These are phyloP conservation scores for Aproaerema taeniolella DNA, from an alignment of 2,888 invertebrate genomes.

Conservation along the genomic window DNA sequence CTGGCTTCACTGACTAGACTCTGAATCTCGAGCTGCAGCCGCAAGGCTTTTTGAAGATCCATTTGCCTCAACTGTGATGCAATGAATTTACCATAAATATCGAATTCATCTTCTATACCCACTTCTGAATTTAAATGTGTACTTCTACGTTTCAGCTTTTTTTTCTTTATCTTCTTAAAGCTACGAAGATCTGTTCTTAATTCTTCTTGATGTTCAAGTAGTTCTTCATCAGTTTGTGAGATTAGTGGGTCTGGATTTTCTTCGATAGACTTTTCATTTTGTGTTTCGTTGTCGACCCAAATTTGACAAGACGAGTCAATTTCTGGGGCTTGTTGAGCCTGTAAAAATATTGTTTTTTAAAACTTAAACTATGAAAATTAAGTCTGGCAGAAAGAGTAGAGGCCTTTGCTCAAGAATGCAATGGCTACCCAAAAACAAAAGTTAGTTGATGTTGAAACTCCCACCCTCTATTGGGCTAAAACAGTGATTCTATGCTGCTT, in stretches of 20 bases:
- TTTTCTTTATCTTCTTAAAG: slow-evolving; percentile 39
- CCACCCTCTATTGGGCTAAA: too few species aligned
- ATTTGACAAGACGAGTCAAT: slow-evolving; percentile 48
- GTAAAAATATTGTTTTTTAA: too few species aligned
- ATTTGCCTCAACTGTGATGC: slow-evolving; percentile 50
- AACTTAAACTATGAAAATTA: too few species aligned
- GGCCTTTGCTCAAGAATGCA: neutral
- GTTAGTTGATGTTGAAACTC: neutral
- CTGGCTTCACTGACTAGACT: slow-evolving; percentile 49
- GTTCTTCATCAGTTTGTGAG: slow-evolving; percentile 38
- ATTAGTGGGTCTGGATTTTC: slow-evolving; percentile 47
- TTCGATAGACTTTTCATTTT: slow-evolving; percentile 31
- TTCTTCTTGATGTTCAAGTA: slow-evolving; percentile 13
- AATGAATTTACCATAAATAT: slow-evolving; percentile 55
- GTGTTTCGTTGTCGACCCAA: slow-evolving; percentile 43
- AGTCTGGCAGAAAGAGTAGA: neutral
- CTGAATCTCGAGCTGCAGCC: slow-evolving; percentile 48
- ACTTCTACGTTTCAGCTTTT: slow-evolving; percentile 37
- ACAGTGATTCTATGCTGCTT: too few species aligned
- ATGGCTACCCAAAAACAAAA: neutral
- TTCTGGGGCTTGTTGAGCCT: slow-evolving; percentile 43
- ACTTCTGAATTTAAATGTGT: slow-evolving; percentile 25
- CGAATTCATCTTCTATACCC: slow-evolving; percentile 53
- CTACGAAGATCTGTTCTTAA: slow-evolving; percentile 24
- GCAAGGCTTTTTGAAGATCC: slow-evolving; percentile 43